phyloP scores from a whole-genome alignment of 2,113 vertebrate species.

The Scomber colias region DNA sequence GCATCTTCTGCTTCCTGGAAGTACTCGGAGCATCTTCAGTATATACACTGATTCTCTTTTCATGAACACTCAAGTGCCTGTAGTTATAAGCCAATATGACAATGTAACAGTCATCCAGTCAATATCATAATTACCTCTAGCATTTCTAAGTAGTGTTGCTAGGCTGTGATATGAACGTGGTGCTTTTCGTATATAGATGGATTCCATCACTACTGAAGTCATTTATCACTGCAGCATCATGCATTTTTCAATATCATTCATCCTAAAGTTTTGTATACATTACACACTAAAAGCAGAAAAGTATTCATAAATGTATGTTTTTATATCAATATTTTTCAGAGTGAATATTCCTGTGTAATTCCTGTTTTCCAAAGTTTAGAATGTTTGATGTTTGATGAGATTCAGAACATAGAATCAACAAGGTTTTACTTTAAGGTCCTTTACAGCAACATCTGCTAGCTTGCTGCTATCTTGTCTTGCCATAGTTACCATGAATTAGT shows the following conservation, averaged over 20 bases:
- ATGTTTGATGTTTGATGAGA: too few relatives aligned
- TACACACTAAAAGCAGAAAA: too few relatives aligned
- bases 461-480: too few relatives aligned
- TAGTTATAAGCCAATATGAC: slow-evolving; percentile 30
- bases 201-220: background rate
- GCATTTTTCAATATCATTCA: background rate
- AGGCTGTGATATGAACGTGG: background rate
- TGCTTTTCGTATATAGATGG: background rate
- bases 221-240: background rate
- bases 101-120: slow-evolving; percentile 2
- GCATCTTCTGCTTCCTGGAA: slow-evolving; percentile 25
- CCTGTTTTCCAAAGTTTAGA: too few relatives aligned
- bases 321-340: too few relatives aligned
- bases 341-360: too few relatives aligned
- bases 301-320: too few relatives aligned
- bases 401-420: too few relatives aligned
- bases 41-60: slow-evolving; percentile 16
- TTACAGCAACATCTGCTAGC: too few relatives aligned
- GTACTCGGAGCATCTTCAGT: slow-evolving; percentile 26
- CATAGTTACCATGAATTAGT: too few relatives aligned
- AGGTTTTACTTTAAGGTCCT: too few relatives aligned
- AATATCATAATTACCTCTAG: slow-evolving; percentile 1
- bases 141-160: slow-evolving; percentile 8
- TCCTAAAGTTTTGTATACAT: background rate
- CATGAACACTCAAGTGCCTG: slow-evolving; percentile 39